Conservation (phyloP, 2,888 invertebrate genomes). For the Smittia sp. region DNA sequence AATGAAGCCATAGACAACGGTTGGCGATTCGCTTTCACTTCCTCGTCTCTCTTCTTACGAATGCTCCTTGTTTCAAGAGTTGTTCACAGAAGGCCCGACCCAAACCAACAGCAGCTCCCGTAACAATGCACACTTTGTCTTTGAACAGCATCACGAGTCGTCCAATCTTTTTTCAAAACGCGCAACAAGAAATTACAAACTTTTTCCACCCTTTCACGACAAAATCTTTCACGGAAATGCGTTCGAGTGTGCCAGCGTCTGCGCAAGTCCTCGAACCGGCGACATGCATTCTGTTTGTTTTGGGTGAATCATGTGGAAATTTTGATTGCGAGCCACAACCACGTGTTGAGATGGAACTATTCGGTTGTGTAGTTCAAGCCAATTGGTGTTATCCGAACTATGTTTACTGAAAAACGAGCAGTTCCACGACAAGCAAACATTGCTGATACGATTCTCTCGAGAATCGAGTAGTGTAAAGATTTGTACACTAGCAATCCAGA, state of each 20-base stretch:
- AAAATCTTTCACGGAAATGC: neutral
- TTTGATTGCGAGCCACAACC: neutral
- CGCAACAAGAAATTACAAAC: neutral
- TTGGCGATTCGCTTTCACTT: neutral
- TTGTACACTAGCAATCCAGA: slow-evolving; percentile 86
- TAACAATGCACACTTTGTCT: slow-evolving; percentile 70
- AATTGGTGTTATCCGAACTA: slow-evolving; percentile 76
- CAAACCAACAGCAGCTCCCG: slow-evolving; percentile 71
- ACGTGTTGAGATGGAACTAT: neutral
- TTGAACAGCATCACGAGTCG: slow-evolving; percentile 67
- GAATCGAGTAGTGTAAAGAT: slow-evolving; percentile 67
- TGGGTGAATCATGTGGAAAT: neutral
- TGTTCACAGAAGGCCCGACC: slow-evolving; percentile 71
- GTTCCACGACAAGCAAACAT: slow-evolving; percentile 87
- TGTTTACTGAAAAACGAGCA: slow-evolving; percentile 81
- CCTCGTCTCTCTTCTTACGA: slow-evolving; percentile 57
- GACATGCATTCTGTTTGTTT: slow-evolving; percentile 8
- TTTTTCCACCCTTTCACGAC: slow-evolving; percentile 9
- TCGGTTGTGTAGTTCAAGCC: slow-evolving; percentile 55
- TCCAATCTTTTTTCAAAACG: neutral
- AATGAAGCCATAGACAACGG: slow-evolving; percentile 42
- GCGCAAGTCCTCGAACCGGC: neutral
- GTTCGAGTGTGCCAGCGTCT: neutral
- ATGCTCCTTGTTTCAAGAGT: slow-evolving; percentile 68
- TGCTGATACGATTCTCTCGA: slow-evolving; percentile 68